Base-by-base conservation (phyloP, 1,140 invertebrate genomes). In the Philopotamus ludificatus region DNA sequence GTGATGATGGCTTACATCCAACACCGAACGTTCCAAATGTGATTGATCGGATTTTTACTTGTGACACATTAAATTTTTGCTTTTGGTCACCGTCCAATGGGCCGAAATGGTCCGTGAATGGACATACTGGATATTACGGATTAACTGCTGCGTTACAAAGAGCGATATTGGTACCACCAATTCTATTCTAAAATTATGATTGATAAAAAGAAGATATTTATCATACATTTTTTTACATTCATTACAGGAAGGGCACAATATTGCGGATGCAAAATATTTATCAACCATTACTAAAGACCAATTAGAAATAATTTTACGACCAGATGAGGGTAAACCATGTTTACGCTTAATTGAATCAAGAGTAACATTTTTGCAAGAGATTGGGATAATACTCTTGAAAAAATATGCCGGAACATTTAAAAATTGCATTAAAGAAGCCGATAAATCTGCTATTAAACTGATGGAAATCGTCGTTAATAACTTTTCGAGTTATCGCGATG, bases 31-130 rank as follows among this genome's bases (percentile, higher is more conserved):
- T 93, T 76, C 76, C 84, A 12, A 80, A 79, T 57, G 87, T 89
- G 18, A 79, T 89, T 2, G 89, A 97, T 75, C 97, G 94, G 93
- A 87, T 98, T 44, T 97, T 98, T 81, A 77, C 98, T 0, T 80
- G 90, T 20, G 94, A 98, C 76, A 89, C 92, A 0, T 77, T 99
- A 3, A 99, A 99, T 77, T 99, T 97, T 79, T 97, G 92, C 49
- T 98, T 99, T 76, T 98, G 95, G 95, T 86, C 87, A 3, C 77
- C 82, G 1, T 79, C 82, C 62, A 80, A 85, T 69, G 80, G 82
- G 42, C 76, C 76, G 1, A 85, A 87, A 67, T 92, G 89, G 87
- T 83, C 78, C 68, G 90, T 97, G 63, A 80, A 88, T 79, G 80
- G 90, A 4, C 84, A 95, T 68, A 89, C 89, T 21, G 96, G 95